Percentiles rank a stretch among this genome's conserved stretches.
These are phyloP conservation scores for Poeciliopsis gracilis DNA, from an alignment of 2,797 vertebrate genomes.

Conservation along the genomic window DNA sequence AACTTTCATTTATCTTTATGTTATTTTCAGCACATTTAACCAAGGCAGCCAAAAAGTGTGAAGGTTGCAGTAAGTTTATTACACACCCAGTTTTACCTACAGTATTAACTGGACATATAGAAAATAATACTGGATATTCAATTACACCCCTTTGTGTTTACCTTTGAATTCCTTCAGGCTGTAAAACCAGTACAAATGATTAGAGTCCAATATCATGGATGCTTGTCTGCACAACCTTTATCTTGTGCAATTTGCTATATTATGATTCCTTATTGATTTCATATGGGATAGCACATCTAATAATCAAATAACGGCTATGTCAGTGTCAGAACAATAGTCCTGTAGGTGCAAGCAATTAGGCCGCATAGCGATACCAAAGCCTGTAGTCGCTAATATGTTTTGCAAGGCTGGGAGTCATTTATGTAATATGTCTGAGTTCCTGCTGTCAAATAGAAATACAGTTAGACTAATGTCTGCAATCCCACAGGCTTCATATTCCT, in stretches of 20 bases:
- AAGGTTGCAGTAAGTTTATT: not conserved
- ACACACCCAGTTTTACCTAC: not conserved
- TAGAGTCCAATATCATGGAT: slow-evolving; percentile 40
- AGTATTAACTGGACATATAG: slow-evolving; percentile 20
- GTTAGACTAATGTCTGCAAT: slow-evolving; percentile 50
- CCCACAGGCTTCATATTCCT: slow-evolving; percentile 40
- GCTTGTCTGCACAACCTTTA: slow-evolving; percentile 37
- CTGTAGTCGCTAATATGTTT: slow-evolving; percentile 50
- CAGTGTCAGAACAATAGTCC: slow-evolving; percentile 54
- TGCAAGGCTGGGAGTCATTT: slow-evolving; percentile 56
- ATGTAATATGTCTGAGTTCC: slow-evolving; percentile 49
- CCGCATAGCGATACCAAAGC: slow-evolving; percentile 43
- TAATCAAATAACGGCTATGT: slow-evolving; percentile 45
- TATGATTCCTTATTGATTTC: slow-evolving; percentile 49
- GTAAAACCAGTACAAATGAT: slow-evolving; percentile 40
- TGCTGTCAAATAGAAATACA: slow-evolving; percentile 58
- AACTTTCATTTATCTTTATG: not conserved
- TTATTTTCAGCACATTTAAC: not conserved
- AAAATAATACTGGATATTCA: slow-evolving; percentile 33
- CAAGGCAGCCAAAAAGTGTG: not conserved
- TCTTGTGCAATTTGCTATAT: slow-evolving; percentile 43
- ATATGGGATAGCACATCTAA: slow-evolving; percentile 41
- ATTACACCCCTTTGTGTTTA: slow-evolving; percentile 40
- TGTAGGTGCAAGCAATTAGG: slow-evolving; percentile 63
- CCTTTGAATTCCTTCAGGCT: slow-evolving; percentile 25